These are phyloP conservation scores for Mythimna impura DNA, from an alignment of 2,888 invertebrate genomes.

Conservation along the genomic window DNA sequence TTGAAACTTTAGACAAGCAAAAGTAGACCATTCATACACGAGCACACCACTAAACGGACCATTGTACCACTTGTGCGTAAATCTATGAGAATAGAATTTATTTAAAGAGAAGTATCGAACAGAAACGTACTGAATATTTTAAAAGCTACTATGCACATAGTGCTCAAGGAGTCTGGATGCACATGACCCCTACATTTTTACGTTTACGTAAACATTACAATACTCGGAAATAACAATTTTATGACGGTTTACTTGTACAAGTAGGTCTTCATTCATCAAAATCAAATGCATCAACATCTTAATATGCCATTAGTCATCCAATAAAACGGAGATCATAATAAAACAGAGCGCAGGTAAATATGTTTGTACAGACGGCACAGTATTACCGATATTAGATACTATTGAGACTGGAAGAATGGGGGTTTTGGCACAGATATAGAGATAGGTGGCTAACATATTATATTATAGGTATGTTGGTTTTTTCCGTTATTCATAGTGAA, in stretches of 20 bases:
- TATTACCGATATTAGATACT: slow-evolving; percentile 7
- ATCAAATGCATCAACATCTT: slow-evolving; percentile 44
- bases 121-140: slow-evolving; percentile 29
- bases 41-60: slow-evolving; percentile 32
- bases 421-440: slow-evolving; percentile 16
- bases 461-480: too few relatives aligned
- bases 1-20: slow-evolving; percentile 41
- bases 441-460: slow-evolving; percentile 1
- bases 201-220: slow-evolving; percentile 13
- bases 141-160: slow-evolving; percentile 19
- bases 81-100: slow-evolving; percentile 40
- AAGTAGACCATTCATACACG: slow-evolving; percentile 32
- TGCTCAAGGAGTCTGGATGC: slow-evolving; percentile 9
- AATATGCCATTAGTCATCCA: slow-evolving; percentile 49
- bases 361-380: slow-evolving; percentile 6
- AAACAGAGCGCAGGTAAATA: slow-evolving; percentile 19
- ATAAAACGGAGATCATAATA: slow-evolving; percentile 58
- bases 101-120: slow-evolving; percentile 27
- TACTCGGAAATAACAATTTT: slow-evolving; percentile 18
- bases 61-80: slow-evolving; percentile 61
- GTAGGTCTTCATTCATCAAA: slow-evolving; percentile 33
- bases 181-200: slow-evolving; percentile 5
- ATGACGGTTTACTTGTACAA: slow-evolving; percentile 14
- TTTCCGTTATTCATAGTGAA: too few relatives aligned
- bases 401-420: slow-evolving; percentile 16